phyloP scores from a whole-genome alignment of 2,797 vertebrate genomes.

The Pteropus rufus region DNA sequence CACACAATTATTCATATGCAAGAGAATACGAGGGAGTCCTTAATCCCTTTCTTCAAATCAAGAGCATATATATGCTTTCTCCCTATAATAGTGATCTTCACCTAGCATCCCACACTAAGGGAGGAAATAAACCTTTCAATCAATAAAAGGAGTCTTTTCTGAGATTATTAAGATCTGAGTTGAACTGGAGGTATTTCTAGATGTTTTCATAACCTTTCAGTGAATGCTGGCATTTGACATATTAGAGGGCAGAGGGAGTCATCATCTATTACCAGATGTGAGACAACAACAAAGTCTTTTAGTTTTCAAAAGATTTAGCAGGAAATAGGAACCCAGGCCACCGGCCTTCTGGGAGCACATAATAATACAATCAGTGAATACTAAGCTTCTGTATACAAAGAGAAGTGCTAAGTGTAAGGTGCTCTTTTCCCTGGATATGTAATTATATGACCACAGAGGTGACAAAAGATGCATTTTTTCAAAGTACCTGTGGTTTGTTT shows the following conservation, averaged over 20 bases:
- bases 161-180: constrained; percentile 17
- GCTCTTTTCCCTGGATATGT: not conserved
- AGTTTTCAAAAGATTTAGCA: constrained; percentile 41
- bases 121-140: not conserved
- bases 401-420: rapidly evolving
- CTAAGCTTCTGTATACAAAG: not conserved
- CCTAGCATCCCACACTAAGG: not conserved
- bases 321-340: constrained; percentile 29
- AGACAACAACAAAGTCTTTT: constrained; percentile 16
- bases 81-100: constrained; percentile 9
- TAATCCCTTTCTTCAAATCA: constrained; percentile 19
- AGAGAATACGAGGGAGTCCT: not conserved
- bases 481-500: constrained; percentile 96
- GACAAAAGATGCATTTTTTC: not conserved
- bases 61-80: not conserved
- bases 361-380: not conserved
- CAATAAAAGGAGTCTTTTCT: constrained; percentile 25
- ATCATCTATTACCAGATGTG: not conserved
- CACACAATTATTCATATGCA: not conserved
- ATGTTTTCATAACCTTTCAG: not conserved
- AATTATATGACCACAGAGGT: not conserved
- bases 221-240: not conserved
- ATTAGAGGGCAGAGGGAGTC: not conserved
- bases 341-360: not conserved
- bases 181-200: not conserved